Conservation (phyloP, 2,888 invertebrate species). For the Stenotaenia linearis region DNA sequence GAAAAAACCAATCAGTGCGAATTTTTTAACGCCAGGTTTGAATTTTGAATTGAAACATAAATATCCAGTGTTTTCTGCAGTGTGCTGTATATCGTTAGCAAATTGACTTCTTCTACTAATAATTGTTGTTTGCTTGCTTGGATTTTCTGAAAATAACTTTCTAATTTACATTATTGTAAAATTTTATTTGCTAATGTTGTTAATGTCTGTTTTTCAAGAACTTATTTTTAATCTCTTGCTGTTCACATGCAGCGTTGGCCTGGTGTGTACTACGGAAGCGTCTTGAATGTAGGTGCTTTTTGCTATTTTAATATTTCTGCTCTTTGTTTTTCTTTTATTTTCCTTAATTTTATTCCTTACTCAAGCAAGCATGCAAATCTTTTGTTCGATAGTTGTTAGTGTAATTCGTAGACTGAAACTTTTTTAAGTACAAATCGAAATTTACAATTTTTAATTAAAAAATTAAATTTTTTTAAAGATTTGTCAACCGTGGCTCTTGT, state of each 20-base stretch:
- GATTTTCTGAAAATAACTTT: not conserved
- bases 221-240: slow-evolving; percentile 32
- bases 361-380: slow-evolving; percentile 19
- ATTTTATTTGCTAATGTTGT: not conserved
- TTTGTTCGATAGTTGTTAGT: too few species aligned
- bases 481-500: slow-evolving; percentile 70
- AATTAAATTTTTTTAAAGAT: slow-evolving; percentile 58
- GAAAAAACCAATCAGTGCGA: slow-evolving; percentile 56
- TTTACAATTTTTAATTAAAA: not conserved
- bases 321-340: not conserved
- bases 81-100: not conserved
- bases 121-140: slow-evolving; percentile 12
- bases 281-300: slow-evolving; percentile 73
- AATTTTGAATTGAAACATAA: too few species aligned
- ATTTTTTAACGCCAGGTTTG: slow-evolving; percentile 59
- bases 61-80: not conserved
- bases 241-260: slow-evolving; percentile 67
- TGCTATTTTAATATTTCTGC: not conserved
- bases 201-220: not conserved
- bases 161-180: not conserved
- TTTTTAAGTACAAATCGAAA: too few species aligned
- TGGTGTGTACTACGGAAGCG: slow-evolving; percentile 89
- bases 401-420: too few species aligned
- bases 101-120: too few species aligned
- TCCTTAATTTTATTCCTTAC: not conserved